Base-by-base conservation (phyloP, 1,140 invertebrate species). In the Papilio polyxenes region DNA sequence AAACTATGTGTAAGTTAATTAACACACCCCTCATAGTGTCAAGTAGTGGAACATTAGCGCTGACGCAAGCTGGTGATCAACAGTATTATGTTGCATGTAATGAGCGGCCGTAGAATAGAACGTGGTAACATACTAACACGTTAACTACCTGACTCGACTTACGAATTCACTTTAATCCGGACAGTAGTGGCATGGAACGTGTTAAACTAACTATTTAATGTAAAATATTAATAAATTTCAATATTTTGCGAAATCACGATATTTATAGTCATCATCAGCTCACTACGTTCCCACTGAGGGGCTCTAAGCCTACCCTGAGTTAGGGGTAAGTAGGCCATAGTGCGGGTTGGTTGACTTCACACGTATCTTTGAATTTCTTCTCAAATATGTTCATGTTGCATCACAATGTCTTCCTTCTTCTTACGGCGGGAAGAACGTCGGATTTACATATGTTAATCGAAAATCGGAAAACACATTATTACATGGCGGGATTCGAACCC, bases 31-130 rank as follows among this genome's bases (percentile, higher is more conserved):
- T 23, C 31, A 37, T 40, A 72, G 65, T 65, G 62, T 37, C 62
- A 65, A 65, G 65, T 72, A 72, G 65, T 23, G 23, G 62, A 69
- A 72, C 65, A 72, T 72, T 72, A 72, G 65, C 31, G 65, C 65
- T 37, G 15, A 72, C 31, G 31, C 31, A 72, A 72, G 65, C 31
- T 72, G 31, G 65, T 40, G 31, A 40, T 37, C 23, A 72, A 72
- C 65, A 72, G 23, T 72, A 72, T 72, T 72, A 72, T 72, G 65
- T 72, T 37, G 65, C 65, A 72, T 40, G 65, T 72, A 72, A 37
- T 37, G 65, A 40, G 13, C 65, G 5, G 37, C 65, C 65, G 13
- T 11, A 72, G 11, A 72, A 72, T 72, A 72, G 20, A 31, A 11
- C 2, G 40, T 44, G 62, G 20, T 65, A 31, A 23, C 20, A 65